Evolutionary conservation across 2,888 invertebrate genomes (phyloP).

Genomic region (Ennomos quercinarius): DNA sequence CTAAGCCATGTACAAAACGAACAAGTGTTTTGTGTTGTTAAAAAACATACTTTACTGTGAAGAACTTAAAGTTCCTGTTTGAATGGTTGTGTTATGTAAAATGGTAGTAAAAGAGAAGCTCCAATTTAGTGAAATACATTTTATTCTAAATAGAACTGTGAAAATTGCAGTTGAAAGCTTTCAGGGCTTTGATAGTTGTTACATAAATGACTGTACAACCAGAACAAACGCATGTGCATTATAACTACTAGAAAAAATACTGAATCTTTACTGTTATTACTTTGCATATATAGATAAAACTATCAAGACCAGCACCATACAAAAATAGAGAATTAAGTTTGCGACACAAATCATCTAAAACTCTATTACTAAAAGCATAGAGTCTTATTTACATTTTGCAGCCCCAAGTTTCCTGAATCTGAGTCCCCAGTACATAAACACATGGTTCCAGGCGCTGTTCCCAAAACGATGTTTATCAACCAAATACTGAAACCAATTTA

Average conservation of each 20-base stretch:
- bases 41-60: not conserved
- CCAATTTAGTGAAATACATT: constrained; percentile 22
- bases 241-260: no score
- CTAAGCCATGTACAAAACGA: constrained; percentile 8
- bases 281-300: no score
- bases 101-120: constrained; percentile 10
- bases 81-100: constrained; percentile 1
- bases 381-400: no score
- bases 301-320: no score
- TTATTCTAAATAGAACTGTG: constrained; percentile 19
- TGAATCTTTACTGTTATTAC: no score
- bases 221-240: no score
- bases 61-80: not conserved
- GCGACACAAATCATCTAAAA: no score
- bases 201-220: not conserved
- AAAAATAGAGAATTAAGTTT: no score
- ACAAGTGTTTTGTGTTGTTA: not conserved
- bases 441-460: constrained; percentile 24
- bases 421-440: constrained; percentile 6
- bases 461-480: constrained; percentile 38
- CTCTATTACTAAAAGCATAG: no score
- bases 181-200: constrained; percentile 5
- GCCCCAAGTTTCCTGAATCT: not conserved
- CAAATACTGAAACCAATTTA: constrained; percentile 55
- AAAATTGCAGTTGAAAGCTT: constrained; percentile 10